A percentile compares a stretch with the other conserved stretches of the same genome.
Evolutionary conservation across 2,113 vertebrate species (phyloP).

Genomic region (Sapajus apella): DNA sequence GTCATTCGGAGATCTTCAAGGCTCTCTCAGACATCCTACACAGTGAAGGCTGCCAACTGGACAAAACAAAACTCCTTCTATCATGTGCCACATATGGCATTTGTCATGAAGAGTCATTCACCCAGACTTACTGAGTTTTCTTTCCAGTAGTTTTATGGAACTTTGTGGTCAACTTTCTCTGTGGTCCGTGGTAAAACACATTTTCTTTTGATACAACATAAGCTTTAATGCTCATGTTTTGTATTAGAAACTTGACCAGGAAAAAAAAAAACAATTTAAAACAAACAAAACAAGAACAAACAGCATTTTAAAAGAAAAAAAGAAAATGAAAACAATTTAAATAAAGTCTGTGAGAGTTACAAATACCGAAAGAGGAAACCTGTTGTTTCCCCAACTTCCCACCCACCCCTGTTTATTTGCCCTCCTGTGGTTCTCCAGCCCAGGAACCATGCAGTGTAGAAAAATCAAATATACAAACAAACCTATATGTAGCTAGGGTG

Average conservation of each 20-base stretch:
- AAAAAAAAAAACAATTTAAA: slow-evolving; percentile 1
- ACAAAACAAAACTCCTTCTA: slow-evolving; percentile 62
- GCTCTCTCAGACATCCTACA: background rate
- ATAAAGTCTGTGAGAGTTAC: slow-evolving; percentile 77
- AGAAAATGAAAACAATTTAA: slow-evolving; percentile 73
- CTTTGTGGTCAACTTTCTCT: background rate
- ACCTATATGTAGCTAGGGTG: slow-evolving; percentile 85
- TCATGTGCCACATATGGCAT: slow-evolving; percentile 56
- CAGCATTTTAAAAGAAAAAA: slow-evolving; percentile 70
- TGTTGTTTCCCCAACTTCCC: slow-evolving; percentile 56
- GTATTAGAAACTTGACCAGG: slow-evolving; percentile 71
- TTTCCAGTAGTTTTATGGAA: slow-evolving; percentile 54
- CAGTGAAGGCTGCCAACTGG: slow-evolving; percentile 69
- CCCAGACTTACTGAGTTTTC: slow-evolving; percentile 57
- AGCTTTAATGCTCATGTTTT: slow-evolving; percentile 75
- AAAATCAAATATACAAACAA: slow-evolving; percentile 91
- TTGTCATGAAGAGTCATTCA: slow-evolving; percentile 73
- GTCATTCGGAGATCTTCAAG: slow-evolving; percentile 44
- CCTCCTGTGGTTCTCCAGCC: slow-evolving; percentile 85
- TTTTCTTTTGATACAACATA: slow-evolving; percentile 81
- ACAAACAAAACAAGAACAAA: background rate
- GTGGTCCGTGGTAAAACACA: slow-evolving; percentile 72
- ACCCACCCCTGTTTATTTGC: background rate
- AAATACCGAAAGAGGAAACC: slow-evolving; percentile 81
- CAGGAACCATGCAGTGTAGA: slow-evolving; percentile 89